Evolutionary conservation across 2,797 vertebrate genomes (phyloP), one percentile per base, ranked within the genome.

Genomic region (Sebastes kiyomatsui): DNA sequence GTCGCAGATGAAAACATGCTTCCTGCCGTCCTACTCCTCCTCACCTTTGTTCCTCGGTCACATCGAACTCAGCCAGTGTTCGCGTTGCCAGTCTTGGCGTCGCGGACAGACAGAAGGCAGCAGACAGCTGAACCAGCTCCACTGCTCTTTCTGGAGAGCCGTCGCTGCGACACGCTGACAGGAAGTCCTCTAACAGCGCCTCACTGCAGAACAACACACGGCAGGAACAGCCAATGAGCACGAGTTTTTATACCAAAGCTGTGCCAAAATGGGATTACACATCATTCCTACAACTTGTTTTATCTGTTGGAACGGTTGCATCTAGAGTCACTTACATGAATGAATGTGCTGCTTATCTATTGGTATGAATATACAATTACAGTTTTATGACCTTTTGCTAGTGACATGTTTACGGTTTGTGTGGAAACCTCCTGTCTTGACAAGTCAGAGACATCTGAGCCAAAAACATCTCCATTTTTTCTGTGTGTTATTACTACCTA

Each of bases 1-100:
- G 46, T 49, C 46, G 14, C 42, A 20, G 49, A 54, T 54, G 20
- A 54, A 49, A 0, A 7, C 46, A 49, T 0, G 16, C 1, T 61
- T 32, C 18, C 32, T 6, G 3, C 4, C 0, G 7, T 28, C 60
- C 4, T 0, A 10, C 23, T 23, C 4, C n/a, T 38, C 70, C 95
- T 96, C 91, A 99, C 98, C 91, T 97, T 38, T 99, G 97, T 61
- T 97, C 83, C 28, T 97, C 92, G 0, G 87, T 96, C 67, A 99
- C 85, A 1, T 94, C 27, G 54, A 99, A 98, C 49, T 97, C 96
- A 3, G 94, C 64, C 83, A 92, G 88, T 0, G 77, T 84, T 76
- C 85, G 93, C 73, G 84, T 88, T 3, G 94, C 92, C 18, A 99
- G 95, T 5, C 2, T 66, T 0, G 95, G 83, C 1, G 95, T 96